These are phyloP conservation scores for Allophyes oxyacanthae DNA, from an alignment of 2,888 invertebrate genomes.

Conservation along the genomic window DNA sequence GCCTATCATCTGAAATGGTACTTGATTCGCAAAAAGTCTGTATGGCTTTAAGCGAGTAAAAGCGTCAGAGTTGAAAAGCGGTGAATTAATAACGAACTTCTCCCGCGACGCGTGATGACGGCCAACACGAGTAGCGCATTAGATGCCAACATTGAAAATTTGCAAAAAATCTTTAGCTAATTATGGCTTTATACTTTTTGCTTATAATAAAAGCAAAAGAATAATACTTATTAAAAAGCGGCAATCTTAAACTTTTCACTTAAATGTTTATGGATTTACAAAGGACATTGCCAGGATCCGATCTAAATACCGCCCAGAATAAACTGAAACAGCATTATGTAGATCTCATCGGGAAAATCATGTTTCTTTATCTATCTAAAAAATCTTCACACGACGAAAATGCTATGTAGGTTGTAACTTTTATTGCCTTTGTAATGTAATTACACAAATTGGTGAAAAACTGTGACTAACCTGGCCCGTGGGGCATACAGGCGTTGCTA, in stretches of 20 bases:
- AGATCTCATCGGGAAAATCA: too few species aligned
- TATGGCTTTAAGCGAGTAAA: slow-evolving; percentile 75
- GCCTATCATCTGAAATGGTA: slow-evolving; percentile 59
- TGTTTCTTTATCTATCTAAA: too few species aligned
- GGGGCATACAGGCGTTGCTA: too few species aligned
- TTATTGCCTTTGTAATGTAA: too few species aligned
- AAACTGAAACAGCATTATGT: too few species aligned
- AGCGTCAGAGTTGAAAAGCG: slow-evolving; percentile 78
- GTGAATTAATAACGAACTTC: slow-evolving; percentile 88
- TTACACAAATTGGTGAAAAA: too few species aligned
- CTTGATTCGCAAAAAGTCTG: slow-evolving; percentile 62
- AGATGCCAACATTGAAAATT: slow-evolving; percentile 78
- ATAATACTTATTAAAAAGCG: slow-evolving; percentile 53
- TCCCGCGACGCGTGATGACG: slow-evolving; percentile 88
- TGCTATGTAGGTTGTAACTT: too few species aligned
- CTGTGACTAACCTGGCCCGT: too few species aligned
- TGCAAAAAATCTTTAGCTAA: slow-evolving; percentile 74
- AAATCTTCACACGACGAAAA: too few species aligned
- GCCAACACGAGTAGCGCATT: slow-evolving; percentile 89
- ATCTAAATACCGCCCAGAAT: too few species aligned
- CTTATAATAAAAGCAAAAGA: slow-evolving; percentile 47
- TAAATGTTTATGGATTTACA: slow-evolving; percentile 30
- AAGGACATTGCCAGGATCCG: too few species aligned
- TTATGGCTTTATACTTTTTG: slow-evolving; percentile 66
- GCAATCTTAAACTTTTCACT: slow-evolving; percentile 64